Evolutionary conservation across 2,888 invertebrate species (phyloP).

Genomic region (Microplitis manilae): DNA sequence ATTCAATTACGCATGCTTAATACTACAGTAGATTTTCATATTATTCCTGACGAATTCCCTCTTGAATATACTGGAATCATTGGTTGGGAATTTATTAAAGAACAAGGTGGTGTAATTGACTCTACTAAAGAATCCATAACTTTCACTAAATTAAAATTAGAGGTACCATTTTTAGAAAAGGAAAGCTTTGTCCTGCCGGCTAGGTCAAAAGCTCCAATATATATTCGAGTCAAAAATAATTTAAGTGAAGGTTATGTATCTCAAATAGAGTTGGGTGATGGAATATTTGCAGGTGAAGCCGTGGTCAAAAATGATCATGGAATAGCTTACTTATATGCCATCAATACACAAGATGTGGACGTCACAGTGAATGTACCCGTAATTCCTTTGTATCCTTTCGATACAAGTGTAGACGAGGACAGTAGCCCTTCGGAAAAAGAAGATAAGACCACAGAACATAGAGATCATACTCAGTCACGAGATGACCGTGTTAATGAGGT

Average conservation of each 20-base stretch:
- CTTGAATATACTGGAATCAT: not conserved
- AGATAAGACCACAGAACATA: not conserved
- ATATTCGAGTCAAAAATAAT: not conserved
- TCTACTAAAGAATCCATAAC: not conserved
- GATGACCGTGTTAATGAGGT: slow-evolving; percentile 6
- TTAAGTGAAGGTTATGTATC: slow-evolving; percentile 28
- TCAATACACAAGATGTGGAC: slow-evolving; percentile 29
- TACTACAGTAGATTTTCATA: not conserved
- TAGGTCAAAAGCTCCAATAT: not conserved
- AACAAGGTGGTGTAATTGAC: not conserved
- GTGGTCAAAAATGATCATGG: slow-evolving; percentile 25
- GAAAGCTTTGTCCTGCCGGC: not conserved
- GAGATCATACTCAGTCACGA: not conserved
- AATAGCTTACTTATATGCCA: slow-evolving; percentile 26
- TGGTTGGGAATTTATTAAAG: not conserved
- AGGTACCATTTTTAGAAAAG: not conserved
- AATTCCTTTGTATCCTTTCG: slow-evolving; percentile 15
- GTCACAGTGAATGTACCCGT: slow-evolving; percentile 25
- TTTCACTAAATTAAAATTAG: not conserved
- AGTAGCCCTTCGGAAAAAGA: no score
- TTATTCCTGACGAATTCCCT: not conserved
- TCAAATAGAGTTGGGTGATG: slow-evolving; percentile 14
- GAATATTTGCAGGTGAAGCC: slow-evolving; percentile 23
- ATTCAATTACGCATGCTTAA: not conserved
- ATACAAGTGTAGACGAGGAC: slow-evolving; percentile 22